A percentile compares a stretch with the other conserved stretches of the same genome.
Conservation (phyloP, 2,113 vertebrate species). For the Hypanus sabinus region DNA sequence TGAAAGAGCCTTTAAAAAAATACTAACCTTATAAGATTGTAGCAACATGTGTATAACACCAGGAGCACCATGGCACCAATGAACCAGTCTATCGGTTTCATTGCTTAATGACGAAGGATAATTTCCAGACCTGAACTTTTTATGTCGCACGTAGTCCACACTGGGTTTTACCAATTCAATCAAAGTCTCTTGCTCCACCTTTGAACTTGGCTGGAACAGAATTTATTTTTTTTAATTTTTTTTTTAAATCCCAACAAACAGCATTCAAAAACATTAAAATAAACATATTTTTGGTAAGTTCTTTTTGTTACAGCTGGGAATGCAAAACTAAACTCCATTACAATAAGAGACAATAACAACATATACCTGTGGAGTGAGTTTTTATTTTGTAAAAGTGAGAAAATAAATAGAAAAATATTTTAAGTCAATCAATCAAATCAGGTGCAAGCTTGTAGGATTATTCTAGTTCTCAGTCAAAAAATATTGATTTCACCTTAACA, state of each 20-base stretch:
- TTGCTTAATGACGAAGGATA: conserved; percentile 93
- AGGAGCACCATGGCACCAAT: conserved; percentile 92
- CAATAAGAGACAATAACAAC: neutral
- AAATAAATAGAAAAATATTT: neutral
- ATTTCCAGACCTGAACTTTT: conserved; percentile 88
- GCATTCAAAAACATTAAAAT: neutral
- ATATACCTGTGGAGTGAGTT: neutral
- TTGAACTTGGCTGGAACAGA: conserved; percentile 64
- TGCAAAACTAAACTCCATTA: neutral
- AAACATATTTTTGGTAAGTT: no score
- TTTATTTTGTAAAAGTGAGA: neutral
- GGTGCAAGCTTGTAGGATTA: neutral
- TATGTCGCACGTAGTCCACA: conserved; percentile 90
- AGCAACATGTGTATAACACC: conserved; percentile 84
- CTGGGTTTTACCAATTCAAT: conserved; percentile 83
- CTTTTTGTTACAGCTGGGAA: no score
- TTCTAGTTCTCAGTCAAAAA: neutral
- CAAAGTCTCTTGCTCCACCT: conserved; percentile 70
- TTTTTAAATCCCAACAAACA: neutral
- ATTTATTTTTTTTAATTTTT: no score
- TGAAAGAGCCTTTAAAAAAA: neutral
- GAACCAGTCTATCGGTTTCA: conserved; percentile 86
- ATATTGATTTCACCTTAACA: neutral
- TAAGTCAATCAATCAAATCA: neutral
- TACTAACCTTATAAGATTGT: conserved; percentile 76